Evolutionary conservation across 2,797 vertebrate species (phyloP), one percentile per base, ranked within the genome.

Genomic region (Acanthopagrus latus): DNA sequence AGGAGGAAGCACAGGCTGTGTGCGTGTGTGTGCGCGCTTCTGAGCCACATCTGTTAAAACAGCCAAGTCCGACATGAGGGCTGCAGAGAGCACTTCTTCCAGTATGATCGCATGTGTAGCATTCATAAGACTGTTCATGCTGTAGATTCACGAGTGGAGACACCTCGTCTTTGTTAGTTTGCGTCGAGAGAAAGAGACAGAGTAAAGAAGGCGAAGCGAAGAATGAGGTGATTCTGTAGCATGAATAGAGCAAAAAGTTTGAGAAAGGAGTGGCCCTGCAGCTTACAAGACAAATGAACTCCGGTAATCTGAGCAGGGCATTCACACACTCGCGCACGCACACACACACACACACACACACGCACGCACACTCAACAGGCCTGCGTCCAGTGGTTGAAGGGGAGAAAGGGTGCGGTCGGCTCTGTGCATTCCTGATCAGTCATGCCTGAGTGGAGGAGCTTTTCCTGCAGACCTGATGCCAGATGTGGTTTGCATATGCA

Each of bases 351-450:
- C 65, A 71, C 73, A 68, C 82, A 48, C 55, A 62, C 51, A 51
- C 74, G 55, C 65, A 57, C 80, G 73, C 86, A 88, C 83, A 12
- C 87, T 58, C 84, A 86, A 68, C 71, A 86, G 78, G 85, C 77
- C 86, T 72, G 67, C 20, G 76, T 91, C 91, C 93, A 90, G 90
- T 78, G 84, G 81, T 84, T 86, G 56, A 81, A 85, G 83, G 65
- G 72, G 83, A 87, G 81, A 88, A 76, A 86, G 92, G 92, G 93
- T 88, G 92, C 79, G 92, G 91, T 81, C 78, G 23, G 47, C 69
- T 76, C 69, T 60, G 54, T 79, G 68, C 91, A 94, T 94, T 94
- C 94, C 93, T 88, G 89, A 95, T 94, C 88, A 76, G 88, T 90
- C 90, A 85, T 86, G 88, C 89, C 89, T 90, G 85, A 93, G 83